Evolutionary conservation across 2,888 invertebrate genomes (phyloP), one percentile per base, ranked within the genome.

Genomic region (Tinea semifulvella): DNA sequence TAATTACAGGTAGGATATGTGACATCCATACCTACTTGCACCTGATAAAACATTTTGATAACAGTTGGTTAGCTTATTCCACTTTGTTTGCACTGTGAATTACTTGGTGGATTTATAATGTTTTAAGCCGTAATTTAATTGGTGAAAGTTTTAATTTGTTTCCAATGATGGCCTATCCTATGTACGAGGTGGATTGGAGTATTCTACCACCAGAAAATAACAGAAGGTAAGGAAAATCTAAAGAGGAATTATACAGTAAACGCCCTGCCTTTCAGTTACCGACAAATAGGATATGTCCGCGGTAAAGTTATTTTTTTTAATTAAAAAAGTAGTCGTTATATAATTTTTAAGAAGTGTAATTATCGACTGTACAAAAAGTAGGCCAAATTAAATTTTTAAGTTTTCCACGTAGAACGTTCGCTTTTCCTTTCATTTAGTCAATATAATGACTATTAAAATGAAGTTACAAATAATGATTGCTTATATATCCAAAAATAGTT

Each of bases 201-300:
- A 88, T 92, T 55, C 79, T 93, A 57, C 93, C 93, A 50, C 90
- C 91, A 47, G 92, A 93, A 72, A 86, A 90, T 54, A 93, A 93
- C 63, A 84, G 92, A 83, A 90, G 92, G 92, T 92, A 84, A 60
- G 40, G 13, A 6, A 11, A 26, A 26, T 13, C n/a, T n/a, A n/a
- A n/a, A n/a, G n/a, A n/a, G n/a, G n/a, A n/a, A n/a, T n/a, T n/a
- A n/a, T n/a, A n/a, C n/a, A n/a, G n/a, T n/a, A n/a, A n/a, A n/a
- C n/a, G n/a, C n/a, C n/a, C n/a, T n/a, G n/a, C n/a, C n/a, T n/a
- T n/a, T n/a, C n/a, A n/a, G n/a, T n/a, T n/a, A n/a, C n/a, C n/a
- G n/a, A n/a, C n/a, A n/a, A n/a, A n/a, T n/a, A n/a, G n/a, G n/a
- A n/a, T n/a, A n/a, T n/a, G n/a, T n/a, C n/a, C n/a, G n/a, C n/a